A percentile compares a stretch with the other conserved stretches of the same genome.
Conservation (phyloP, 1,140 invertebrate species). For the Hypsibius dujardini region DNA sequence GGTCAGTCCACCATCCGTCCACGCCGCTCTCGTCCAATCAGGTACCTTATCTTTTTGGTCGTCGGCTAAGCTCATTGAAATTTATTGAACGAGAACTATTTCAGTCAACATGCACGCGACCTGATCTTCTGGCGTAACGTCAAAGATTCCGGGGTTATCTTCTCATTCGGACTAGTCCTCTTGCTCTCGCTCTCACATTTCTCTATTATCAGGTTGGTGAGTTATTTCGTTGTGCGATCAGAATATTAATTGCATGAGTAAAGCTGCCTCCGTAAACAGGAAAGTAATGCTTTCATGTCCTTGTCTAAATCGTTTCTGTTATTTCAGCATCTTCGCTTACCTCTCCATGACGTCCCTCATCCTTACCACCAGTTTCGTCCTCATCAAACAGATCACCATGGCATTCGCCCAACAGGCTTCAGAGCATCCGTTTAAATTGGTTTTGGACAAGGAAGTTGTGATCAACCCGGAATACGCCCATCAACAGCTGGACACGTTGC, state of each 20-base stretch:
- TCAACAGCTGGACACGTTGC: slow-evolving; percentile 7
- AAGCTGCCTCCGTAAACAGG: too few relatives aligned
- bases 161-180: background rate
- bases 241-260: too few relatives aligned
- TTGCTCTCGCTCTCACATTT: background rate
- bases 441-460: slow-evolving; percentile 2
- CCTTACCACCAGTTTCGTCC: background rate
- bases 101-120: background rate
- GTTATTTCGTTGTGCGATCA: too few relatives aligned
- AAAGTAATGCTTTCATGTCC: too few relatives aligned
- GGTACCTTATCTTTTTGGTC: too few relatives aligned
- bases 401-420: slow-evolving; percentile 1
- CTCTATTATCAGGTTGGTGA: background rate
- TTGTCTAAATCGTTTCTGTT: too few relatives aligned
- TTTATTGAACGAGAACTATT: too few relatives aligned
- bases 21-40: background rate
- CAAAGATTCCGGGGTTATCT: background rate
- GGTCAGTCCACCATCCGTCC: background rate
- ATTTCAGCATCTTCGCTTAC: background rate
- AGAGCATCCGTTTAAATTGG: background rate
- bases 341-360: background rate
- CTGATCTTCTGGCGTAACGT: slow-evolving; percentile 13
- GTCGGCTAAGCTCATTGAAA: too few relatives aligned
- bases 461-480: slow-evolving; percentile 12
- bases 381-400: background rate